phyloP scores from a whole-genome alignment of 2,888 invertebrate species.

The Beris chalybata region DNA sequence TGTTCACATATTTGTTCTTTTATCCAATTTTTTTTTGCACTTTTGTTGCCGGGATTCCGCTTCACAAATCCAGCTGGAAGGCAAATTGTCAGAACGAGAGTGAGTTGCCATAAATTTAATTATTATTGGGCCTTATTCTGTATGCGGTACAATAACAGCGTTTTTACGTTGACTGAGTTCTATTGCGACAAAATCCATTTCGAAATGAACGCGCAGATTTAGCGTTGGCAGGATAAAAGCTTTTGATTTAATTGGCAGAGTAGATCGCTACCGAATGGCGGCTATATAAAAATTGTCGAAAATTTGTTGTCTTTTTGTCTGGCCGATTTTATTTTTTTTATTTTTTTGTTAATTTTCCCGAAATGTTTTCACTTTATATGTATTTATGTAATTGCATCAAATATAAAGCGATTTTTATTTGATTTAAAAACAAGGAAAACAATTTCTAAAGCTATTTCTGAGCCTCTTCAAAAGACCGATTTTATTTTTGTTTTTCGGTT shows the following conservation, averaged over 20 bases:
- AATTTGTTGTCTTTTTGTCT: neutral
- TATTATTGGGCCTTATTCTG: slow-evolving; percentile 8
- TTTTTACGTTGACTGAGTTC: slow-evolving; percentile 15
- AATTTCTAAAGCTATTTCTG: too few species aligned
- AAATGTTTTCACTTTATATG: neutral
- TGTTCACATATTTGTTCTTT: too few species aligned
- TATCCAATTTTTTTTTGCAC: neutral
- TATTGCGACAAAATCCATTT: slow-evolving; percentile 25
- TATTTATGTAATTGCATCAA: neutral
- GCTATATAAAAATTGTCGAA: slow-evolving; percentile 10
- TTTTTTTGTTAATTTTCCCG: neutral
- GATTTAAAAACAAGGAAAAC: too few species aligned
- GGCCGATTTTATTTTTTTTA: neutral
- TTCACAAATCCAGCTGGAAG: neutral
- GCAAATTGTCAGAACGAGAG: slow-evolving; percentile 27
- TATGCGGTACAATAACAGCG: neutral
- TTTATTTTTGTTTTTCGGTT: too few species aligned
- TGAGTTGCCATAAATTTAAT: slow-evolving; percentile 25
- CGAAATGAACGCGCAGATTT: slow-evolving; percentile 25
- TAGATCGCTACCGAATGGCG: slow-evolving; percentile 13
- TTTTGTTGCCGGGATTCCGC: neutral
- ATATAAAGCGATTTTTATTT: too few species aligned
- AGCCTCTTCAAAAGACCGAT: too few species aligned
- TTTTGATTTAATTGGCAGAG: slow-evolving; percentile 22
- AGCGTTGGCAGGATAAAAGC: slow-evolving; percentile 13